Conservation (phyloP, 2,888 invertebrate species). For the Amphipoea oculea region DNA sequence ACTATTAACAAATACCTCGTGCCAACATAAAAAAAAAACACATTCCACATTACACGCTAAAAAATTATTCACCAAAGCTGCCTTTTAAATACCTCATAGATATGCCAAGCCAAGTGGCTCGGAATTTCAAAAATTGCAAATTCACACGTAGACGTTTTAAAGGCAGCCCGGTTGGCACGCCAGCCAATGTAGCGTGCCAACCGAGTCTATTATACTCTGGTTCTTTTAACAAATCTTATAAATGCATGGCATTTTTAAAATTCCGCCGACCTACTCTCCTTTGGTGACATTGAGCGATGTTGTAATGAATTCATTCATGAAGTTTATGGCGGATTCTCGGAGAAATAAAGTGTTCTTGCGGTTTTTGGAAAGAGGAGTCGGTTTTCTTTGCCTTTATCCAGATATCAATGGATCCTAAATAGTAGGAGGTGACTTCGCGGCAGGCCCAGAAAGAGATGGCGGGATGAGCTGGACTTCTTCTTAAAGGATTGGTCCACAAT, state of each 20-base stretch:
- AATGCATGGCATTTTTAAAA: constrained; percentile 55
- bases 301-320: constrained; percentile 47
- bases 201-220: constrained; percentile 47
- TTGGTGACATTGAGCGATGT: constrained; percentile 45
- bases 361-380: not conserved
- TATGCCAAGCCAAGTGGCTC: constrained; percentile 27
- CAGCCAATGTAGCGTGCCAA: constrained; percentile 54
- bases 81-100: constrained; percentile 23
- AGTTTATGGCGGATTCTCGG: constrained; percentile 11
- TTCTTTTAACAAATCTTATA: constrained; percentile 57
- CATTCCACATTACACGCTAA: not conserved
- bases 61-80: constrained; percentile 5
- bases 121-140: constrained; percentile 53
- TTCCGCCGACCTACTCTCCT: constrained; percentile 43
- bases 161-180: constrained; percentile 56
- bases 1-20: not conserved
- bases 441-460: too few relatives aligned
- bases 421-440: not conserved
- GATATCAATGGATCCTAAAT: too few relatives aligned
- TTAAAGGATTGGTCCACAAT: too few relatives aligned
- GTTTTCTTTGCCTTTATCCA: not conserved
- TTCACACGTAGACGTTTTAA: constrained; percentile 54
- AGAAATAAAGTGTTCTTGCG: not conserved
- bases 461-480: too few relatives aligned
- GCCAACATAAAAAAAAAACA: not conserved